Conservation (phyloP, 1,140 invertebrate species). For the Metopolophium dirhodum region DNA sequence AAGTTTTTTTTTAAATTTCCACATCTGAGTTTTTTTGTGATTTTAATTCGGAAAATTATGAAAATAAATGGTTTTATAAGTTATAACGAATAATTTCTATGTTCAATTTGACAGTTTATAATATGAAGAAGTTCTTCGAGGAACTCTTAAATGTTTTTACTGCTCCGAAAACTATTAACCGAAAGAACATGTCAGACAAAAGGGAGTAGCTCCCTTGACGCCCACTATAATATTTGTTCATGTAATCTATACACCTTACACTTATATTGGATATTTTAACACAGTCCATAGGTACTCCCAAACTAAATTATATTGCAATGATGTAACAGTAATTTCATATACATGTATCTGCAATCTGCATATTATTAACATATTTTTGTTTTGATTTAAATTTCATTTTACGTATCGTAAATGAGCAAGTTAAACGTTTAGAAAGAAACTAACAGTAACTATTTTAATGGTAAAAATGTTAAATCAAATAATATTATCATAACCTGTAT, state of each 20-base stretch:
- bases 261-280: not conserved
- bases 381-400: not conserved
- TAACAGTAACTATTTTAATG: not conserved
- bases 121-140: not conserved
- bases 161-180: not conserved
- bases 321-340: not conserved
- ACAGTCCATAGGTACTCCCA: not conserved
- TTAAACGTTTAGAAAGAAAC: not conserved
- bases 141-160: not conserved
- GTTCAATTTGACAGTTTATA: not conserved
- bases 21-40: not conserved
- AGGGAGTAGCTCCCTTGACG: not conserved
- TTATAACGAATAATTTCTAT: not conserved
- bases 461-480: not conserved
- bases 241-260: not conserved
- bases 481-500: not conserved
- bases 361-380: slow-evolving; percentile 17
- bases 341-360: not conserved
- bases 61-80: not conserved
- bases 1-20: not conserved
- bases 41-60: not conserved
- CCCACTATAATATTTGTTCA: not conserved
- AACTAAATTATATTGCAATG: not conserved
- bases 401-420: not conserved
- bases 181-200: not conserved